phyloP scores from a whole-genome alignment of 1,140 invertebrate species.

The Euwallacea fornicatus region DNA sequence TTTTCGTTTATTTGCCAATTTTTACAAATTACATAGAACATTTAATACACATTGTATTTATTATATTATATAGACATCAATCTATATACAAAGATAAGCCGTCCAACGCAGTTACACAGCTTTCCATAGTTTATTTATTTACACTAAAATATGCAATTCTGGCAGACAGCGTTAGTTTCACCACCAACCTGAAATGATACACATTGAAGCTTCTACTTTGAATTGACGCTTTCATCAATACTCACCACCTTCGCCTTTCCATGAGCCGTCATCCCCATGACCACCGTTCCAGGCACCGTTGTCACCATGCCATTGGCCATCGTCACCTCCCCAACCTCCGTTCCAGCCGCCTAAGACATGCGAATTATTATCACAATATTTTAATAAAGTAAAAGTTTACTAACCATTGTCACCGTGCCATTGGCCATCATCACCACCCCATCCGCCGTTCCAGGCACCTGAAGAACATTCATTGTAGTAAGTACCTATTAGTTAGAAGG shows the following conservation, averaged over 20 bases:
- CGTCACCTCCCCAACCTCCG: conserved; percentile 31
- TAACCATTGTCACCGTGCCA: conserved; percentile 24
- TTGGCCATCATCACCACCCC: conserved; percentile 30
- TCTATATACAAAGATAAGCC: not conserved
- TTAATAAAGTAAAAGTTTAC: not conserved
- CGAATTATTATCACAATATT: not conserved
- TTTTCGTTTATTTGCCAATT: not conserved
- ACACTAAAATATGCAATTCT: conserved; percentile 30
- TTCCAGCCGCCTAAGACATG: conserved; percentile 20
- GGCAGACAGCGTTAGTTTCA: conserved; percentile 8
- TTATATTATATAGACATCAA: not conserved
- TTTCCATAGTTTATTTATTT: conserved; percentile 19
- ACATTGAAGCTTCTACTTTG: not conserved
- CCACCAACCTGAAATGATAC: conserved; percentile 9
- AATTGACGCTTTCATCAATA: not conserved
- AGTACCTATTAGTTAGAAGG: not conserved
- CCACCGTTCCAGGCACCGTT: conserved; percentile 9
- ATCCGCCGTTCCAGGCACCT: conserved; percentile 26
- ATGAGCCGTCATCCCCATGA: conserved; percentile 21
- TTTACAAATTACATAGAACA: not conserved
- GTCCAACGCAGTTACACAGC: not conserved
- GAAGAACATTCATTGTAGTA: not conserved
- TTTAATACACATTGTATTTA: not conserved
- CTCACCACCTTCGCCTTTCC: conserved; percentile 19
- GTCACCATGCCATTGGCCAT: conserved; percentile 29